phyloP scores from a whole-genome alignment of 2,888 invertebrate species.

The Yponomeuta sedellus region DNA sequence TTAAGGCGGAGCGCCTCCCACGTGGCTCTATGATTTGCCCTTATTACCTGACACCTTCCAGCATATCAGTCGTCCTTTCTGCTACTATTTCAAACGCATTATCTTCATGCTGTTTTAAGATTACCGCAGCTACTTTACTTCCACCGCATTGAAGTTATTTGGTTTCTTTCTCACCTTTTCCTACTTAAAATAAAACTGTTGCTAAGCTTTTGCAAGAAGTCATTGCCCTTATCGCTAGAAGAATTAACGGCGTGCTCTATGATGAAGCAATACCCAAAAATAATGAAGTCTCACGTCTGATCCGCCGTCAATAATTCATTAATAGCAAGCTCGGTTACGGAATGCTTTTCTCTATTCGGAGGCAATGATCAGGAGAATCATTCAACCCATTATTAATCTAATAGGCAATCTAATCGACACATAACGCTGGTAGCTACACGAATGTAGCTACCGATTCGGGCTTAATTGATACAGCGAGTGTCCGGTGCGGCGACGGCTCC shows the following conservation, averaged over 20 bases:
- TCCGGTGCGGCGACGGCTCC: conserved; percentile 52
- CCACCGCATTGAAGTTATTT: background rate
- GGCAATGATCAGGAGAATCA: conserved; percentile 51
- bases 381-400: conserved; percentile 63
- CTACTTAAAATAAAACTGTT: background rate
- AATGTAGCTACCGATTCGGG: conserved; percentile 65
- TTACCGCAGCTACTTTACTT: background rate
- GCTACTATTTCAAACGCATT: conserved; percentile 14
- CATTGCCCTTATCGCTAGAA: background rate
- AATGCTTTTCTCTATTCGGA: conserved; percentile 12
- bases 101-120: conserved; percentile 9
- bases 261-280: background rate
- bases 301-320: background rate
- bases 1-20: conserved; percentile 17
- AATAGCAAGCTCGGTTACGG: background rate
- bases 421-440: conserved; percentile 32
- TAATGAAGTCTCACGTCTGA: background rate
- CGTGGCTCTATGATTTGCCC: conserved; percentile 21
- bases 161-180: background rate
- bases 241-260: background rate
- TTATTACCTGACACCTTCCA: conserved; percentile 20
- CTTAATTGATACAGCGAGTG: conserved; percentile 63
- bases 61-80: conserved; percentile 15
- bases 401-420: conserved; percentile 28
- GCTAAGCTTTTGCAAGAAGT: background rate